Evolutionary conservation across 2,113 vertebrate species (phyloP), one percentile per base, ranked within the genome.

Genomic region (Gobius niger): DNA sequence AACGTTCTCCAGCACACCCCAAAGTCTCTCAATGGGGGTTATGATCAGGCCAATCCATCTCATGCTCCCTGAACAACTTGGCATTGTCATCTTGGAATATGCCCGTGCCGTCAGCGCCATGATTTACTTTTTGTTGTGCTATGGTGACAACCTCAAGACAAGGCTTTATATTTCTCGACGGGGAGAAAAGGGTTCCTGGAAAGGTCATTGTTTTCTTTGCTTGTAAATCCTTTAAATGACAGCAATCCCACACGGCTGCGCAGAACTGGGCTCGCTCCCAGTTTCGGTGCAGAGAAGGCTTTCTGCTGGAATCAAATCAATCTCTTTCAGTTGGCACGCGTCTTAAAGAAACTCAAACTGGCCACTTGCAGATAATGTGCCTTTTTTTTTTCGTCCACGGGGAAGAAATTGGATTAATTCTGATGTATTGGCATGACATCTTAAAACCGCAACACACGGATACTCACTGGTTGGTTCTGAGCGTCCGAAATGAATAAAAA

Each of bases 261-360:
- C 8, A 60, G 11, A 14, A 46, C 34, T 75, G 51, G 62, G 62
- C 16, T 13, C 52, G 51, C 42, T 63, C 44, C 15, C 63, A 57
- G 59, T 41, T 51, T 51, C 46, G 53, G 47, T 7, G 42, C 49
- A n/a, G 41, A 13, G 47, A 44, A 65, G 7, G 24, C 63, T 51
- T 49, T 24, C 53, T 49, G 16, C 59, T 72, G 73, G 63, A 19
- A 64, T 13, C 8, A 18, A 76, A 73, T 44, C 61, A 73, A 56
- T 78, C 18, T 15, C 18, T 51, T 64, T 24, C 64, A 4, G 44
- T 18, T 73, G 67, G 78, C 62, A 63, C 5, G 4, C 12, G 8
- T 69, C 15, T 60, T 10, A 59, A 40, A 7, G 69, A 47, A 63
- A 18, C 50, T 44, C 19, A 68, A 47, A 63, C 7, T 24, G 11